Evolutionary conservation across 2,113 vertebrate species (phyloP).

Genomic region (Cygnus buccinator): DNA sequence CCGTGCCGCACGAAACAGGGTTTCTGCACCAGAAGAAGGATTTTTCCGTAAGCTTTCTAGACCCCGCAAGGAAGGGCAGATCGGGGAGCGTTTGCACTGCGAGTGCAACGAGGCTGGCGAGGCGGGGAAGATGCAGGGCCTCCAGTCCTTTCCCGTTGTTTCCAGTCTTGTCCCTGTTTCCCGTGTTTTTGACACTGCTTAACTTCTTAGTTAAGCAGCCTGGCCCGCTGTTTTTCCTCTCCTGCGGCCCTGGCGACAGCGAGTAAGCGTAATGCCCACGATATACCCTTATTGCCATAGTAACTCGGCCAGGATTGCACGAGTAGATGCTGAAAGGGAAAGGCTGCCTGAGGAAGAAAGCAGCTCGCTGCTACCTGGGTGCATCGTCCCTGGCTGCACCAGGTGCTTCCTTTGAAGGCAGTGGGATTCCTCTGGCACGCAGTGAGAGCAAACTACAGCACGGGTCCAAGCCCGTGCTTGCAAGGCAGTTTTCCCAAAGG

Average conservation of each 20-base stretch:
- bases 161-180: neutral
- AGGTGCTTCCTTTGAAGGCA: neutral
- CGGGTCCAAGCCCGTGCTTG: neutral
- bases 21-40: neutral
- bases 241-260: slow-evolving; percentile 14
- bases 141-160: neutral
- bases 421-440: neutral
- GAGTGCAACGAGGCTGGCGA: neutral
- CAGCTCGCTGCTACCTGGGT: neutral
- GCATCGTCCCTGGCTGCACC: neutral
- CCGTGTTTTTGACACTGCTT: neutral
- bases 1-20: neutral
- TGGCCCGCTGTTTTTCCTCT: slow-evolving; percentile 21
- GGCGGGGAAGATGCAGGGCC: neutral
- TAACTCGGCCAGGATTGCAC: slow-evolving; percentile 41
- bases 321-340: slow-evolving; percentile 36
- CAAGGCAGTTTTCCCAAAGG: neutral
- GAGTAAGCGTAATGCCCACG: neutral
- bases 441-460: neutral
- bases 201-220: neutral
- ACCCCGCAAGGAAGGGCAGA: neutral
- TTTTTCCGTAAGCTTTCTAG: neutral
- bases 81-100: neutral
- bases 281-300: slow-evolving; percentile 50
- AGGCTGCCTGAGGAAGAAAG: slow-evolving; percentile 14